These are phyloP conservation scores for Troilus luridus DNA, from an alignment of 2,888 invertebrate species.

Conservation along the genomic window DNA sequence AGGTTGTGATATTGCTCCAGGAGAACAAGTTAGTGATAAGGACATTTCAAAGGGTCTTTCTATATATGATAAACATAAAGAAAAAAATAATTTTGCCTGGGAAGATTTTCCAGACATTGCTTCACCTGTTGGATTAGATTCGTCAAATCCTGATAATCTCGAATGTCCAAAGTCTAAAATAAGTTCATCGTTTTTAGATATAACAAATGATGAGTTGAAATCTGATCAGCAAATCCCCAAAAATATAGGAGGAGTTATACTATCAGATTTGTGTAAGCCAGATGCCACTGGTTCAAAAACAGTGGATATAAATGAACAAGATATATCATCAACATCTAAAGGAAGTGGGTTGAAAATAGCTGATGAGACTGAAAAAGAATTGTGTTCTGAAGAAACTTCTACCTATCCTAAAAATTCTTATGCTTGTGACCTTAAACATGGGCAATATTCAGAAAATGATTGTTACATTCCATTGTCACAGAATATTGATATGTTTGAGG, in stretches of 20 bases:
- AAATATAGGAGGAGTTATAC: background rate
- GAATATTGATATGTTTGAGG: constrained; percentile 56
- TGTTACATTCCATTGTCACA: constrained; percentile 50
- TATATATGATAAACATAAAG: background rate
- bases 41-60: background rate
- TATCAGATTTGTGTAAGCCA: constrained; percentile 16
- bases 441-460: constrained; percentile 21
- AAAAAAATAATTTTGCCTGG: constrained; percentile 23
- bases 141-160: constrained; percentile 37
- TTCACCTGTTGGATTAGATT: constrained; percentile 12
- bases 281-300: background rate
- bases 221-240: background rate
- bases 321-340: background rate
- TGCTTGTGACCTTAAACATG: background rate
- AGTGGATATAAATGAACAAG: background rate
- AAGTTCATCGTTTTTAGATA: constrained; percentile 22
- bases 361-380: background rate
- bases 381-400: background rate
- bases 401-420: background rate
- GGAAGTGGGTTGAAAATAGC: background rate
- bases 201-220: background rate
- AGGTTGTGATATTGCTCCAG: constrained; percentile 8
- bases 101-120: constrained; percentile 46
- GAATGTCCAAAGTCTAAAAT: background rate
- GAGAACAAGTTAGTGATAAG: background rate